These are phyloP conservation scores for Thamnophis elegans DNA, from an alignment of 2,797 vertebrate genomes.

Conservation along the genomic window DNA sequence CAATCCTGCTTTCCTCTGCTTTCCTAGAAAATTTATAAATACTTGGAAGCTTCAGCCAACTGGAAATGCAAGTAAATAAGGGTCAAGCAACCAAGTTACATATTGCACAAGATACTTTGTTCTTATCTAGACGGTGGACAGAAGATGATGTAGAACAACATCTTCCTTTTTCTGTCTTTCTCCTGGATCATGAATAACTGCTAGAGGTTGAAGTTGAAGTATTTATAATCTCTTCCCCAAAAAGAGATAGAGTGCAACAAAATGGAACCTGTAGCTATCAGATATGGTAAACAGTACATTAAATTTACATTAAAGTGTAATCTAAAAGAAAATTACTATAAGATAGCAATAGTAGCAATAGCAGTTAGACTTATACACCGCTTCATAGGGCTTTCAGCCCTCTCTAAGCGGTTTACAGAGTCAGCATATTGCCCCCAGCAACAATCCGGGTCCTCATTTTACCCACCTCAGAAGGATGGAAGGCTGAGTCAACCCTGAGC, in stretches of 20 bases:
- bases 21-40: neutral
- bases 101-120: too few relatives aligned
- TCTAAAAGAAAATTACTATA: too few relatives aligned
- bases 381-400: too few relatives aligned
- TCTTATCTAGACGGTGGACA: neutral
- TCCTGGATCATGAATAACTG: neutral
- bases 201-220: neutral
- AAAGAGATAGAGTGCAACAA: neutral
- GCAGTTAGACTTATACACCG: too few relatives aligned
- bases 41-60: neutral
- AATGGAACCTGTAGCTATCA: neutral
- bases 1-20: neutral
- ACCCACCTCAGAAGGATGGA: too few relatives aligned
- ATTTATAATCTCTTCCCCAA: neutral
- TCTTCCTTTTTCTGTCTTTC: neutral
- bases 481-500: too few relatives aligned
- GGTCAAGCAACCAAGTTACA: neutral
- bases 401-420: too few relatives aligned
- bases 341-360: too few relatives aligned
- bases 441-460: too few relatives aligned
- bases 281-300: neutral
- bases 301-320: too few relatives aligned
- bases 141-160: neutral
- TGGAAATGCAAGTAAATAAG: neutral
- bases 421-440: too few relatives aligned